Evolutionary conservation across 2,888 invertebrate genomes (phyloP), one percentile per base, ranked within the genome.

Genomic region (Tetragonula carbonaria): DNA sequence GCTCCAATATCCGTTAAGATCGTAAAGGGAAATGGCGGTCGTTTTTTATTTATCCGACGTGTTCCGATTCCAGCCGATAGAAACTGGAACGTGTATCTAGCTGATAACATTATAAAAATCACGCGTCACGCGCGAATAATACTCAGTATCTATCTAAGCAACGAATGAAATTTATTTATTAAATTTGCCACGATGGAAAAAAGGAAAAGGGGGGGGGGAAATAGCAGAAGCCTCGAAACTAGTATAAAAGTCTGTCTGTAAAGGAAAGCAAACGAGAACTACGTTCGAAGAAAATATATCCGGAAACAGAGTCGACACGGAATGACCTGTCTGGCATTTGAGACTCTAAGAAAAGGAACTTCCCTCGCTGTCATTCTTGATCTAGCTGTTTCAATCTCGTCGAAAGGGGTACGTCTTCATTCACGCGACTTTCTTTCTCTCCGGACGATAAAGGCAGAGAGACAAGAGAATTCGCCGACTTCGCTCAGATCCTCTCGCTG

Each of bases 341-440:
- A 68, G 84, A 84, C 84, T 81, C 73, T 82, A 78, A 88, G 86
- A 82, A 84, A 45, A 87, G 82, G 83, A 89, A 89, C 78, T 81
- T 84, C 74, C 76, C 72, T 23, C 74, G 53, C 80, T 78, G 76
- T 67, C 86, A 59, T 70, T 78, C 84, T 70, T 82, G 78, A 74
- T 87, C 82, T 75, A 78, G 55, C 74, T 78, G 76, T 73, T 72
- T 78, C 83, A 67, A 67, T 53, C 77, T 78, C 74, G 81, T 81
- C 73, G 68, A 79, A 88, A 83, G 67, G 81, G 79, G 74, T 76
- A 77, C 76, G 79, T 76, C 80, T 88, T 81, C 77, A 74, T 84
- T 76, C 82, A 62, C 74, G 53, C 66, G 86, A 88, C 88, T 88
- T 87, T 88, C 88, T 80, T 82, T 87, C 77, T 51, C 76, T n/a